Evolutionary conservation across 2,888 invertebrate species (phyloP), one percentile per base, ranked within the genome.

Genomic region (Eilema griseolum): DNA sequence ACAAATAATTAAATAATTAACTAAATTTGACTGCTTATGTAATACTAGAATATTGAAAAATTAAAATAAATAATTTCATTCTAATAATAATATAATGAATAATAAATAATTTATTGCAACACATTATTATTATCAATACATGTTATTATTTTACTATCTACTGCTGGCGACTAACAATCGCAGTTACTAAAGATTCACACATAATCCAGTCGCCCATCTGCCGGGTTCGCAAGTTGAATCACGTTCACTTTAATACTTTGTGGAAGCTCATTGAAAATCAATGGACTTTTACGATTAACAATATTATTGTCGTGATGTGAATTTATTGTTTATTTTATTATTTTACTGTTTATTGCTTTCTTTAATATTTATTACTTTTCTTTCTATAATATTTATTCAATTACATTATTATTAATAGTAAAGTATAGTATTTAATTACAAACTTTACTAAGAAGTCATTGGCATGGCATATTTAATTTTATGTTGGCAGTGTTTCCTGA

Each of bases 221-320:
- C 26, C 5, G 52, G 8, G 33, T 33, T 65, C 70, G 63, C 73
- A 76, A 75, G 77, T 75, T 79, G 76, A 79, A 82, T 75, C 77
- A 79, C 78, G 73, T 79, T 76, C 69, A 82, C 79, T 80, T 80
- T 81, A 80, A 77, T 79, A 82, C 79, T 84, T 80, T 79, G 81
- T 82, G 71, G 78, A 72, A 82, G 82, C 85, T 88, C 85, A 88
- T 88, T 88, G 86, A 87, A 88, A 86, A 85, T 87, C 88, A 88
- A 88, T 86, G 80, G 73, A 78, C 78, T 81, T 76, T 81, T 76
- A 81, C 78, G 75, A 82, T 76, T 79, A 80, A 75, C 74, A 72
- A 76, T 76, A 76, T 79, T 73, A 72, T 67, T 75, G 71, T 71
- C 46, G 26, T 73, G 65, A 73, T 71, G 66, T 74, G n/a, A 62